A percentile compares a stretch with the other conserved stretches of the same genome.
Evolutionary conservation across 2,797 vertebrate species (phyloP).

Genomic region (Argya squamiceps): DNA sequence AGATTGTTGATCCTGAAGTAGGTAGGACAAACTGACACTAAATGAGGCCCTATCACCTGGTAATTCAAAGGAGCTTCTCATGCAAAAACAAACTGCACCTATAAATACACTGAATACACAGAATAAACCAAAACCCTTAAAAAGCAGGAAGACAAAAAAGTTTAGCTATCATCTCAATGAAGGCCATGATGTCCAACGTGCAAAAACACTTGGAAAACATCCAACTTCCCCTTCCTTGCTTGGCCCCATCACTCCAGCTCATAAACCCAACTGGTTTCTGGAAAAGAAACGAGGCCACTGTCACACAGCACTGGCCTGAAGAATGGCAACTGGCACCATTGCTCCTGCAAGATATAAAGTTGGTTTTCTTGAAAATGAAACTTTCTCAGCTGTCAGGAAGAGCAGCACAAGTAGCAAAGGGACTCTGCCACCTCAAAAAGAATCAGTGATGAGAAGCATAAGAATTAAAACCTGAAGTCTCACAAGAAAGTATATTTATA

Average conservation of each 20-base stretch:
- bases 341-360: neutral
- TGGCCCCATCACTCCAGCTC: neutral
- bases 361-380: neutral
- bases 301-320: neutral
- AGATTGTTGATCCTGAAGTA: neutral
- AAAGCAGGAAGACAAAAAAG: neutral
- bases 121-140: neutral
- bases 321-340: neutral
- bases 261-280: neutral
- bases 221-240: neutral
- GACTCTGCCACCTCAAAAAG: conserved; percentile 29
- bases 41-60: neutral
- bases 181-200: neutral
- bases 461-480: conserved; percentile 31
- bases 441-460: conserved; percentile 10
- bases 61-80: neutral
- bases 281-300: neutral
- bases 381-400: neutral
- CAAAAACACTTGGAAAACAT: neutral
- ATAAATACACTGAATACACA: neutral
- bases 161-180: neutral
- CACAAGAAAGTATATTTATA: conserved; percentile 1
- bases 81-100: neutral
- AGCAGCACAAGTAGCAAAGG: neutral
- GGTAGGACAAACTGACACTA: neutral